Percentiles rank a stretch among this genome's conserved stretches.
Conservation (phyloP, 2,113 vertebrate species). For the Balaeniceps rex region DNA sequence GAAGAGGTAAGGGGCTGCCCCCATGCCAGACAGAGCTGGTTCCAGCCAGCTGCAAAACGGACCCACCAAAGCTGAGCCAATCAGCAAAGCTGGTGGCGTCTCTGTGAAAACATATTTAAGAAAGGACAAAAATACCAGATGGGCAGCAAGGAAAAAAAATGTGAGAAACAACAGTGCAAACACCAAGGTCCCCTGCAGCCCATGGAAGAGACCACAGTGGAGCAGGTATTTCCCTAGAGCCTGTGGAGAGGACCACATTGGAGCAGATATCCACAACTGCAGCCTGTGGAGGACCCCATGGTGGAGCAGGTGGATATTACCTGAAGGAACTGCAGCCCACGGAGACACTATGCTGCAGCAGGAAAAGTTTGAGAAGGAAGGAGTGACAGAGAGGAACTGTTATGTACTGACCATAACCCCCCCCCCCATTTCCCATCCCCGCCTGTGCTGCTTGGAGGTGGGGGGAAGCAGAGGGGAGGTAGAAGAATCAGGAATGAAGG, state of each 20-base stretch:
- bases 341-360: neutral
- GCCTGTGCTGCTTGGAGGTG: neutral
- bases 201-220: too few species aligned
- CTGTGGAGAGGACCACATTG: too few species aligned
- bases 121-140: too few species aligned
- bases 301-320: neutral
- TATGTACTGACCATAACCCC: neutral
- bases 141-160: too few species aligned
- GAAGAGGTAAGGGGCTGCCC: neutral
- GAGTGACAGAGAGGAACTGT: neutral
- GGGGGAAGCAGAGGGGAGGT: neutral
- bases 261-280: too few species aligned
- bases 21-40: neutral
- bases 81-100: neutral
- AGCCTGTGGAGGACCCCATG: too few species aligned
- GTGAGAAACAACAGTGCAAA: too few species aligned
- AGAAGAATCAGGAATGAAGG: neutral
- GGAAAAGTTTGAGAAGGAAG: neutral
- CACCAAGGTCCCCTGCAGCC: too few species aligned
- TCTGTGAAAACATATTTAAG: neutral
- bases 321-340: neutral
- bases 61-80: neutral
- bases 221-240: too few species aligned
- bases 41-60: neutral
- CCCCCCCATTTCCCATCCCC: neutral